Conservation (phyloP, 1,140 invertebrate genomes). For the silkworm (Bombyx mori) region DNA sequence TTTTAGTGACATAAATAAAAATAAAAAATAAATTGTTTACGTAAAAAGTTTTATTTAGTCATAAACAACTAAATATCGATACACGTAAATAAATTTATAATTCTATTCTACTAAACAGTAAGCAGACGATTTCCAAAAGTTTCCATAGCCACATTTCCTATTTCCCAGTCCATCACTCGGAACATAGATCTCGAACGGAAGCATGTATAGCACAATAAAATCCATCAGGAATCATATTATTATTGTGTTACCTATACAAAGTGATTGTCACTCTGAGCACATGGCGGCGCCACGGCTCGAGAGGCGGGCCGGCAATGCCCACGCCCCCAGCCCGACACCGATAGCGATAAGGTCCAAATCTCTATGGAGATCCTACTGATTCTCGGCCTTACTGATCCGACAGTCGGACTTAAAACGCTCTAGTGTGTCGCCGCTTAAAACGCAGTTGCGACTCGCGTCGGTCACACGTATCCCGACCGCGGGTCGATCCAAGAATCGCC, state of each 20-base stretch:
- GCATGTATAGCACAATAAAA: slow-evolving; percentile 64
- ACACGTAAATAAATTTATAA: neutral
- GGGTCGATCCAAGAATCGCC: neutral
- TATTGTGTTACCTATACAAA: slow-evolving; percentile 70
- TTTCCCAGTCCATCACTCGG: slow-evolving; percentile 14
- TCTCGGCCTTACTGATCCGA: slow-evolving; percentile 48
- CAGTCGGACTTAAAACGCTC: slow-evolving; percentile 24
- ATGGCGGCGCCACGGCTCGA: slow-evolving; percentile 38
- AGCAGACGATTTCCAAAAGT: neutral
- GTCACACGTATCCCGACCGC: slow-evolving; percentile 42
- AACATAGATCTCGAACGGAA: slow-evolving; percentile 55
- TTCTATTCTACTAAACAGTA: slow-evolving; percentile 6
- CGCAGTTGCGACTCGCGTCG: slow-evolving; percentile 46
- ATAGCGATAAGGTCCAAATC: slow-evolving; percentile 59
- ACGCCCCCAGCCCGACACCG: slow-evolving; percentile 37
- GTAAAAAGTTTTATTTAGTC: neutral
- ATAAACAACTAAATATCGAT: neutral
- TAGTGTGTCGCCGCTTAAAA: slow-evolving; percentile 54
- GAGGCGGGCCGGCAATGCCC: slow-evolving; percentile 42
- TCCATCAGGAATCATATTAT: slow-evolving; percentile 67
- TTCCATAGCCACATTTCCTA: neutral
- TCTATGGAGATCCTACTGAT: slow-evolving; percentile 42
- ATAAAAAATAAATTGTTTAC: neutral
- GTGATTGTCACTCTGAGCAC: slow-evolving; percentile 62
- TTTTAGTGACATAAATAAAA: neutral